Evolutionary conservation across 2,888 invertebrate genomes (phyloP).

Genomic region (Tholera decimalis): DNA sequence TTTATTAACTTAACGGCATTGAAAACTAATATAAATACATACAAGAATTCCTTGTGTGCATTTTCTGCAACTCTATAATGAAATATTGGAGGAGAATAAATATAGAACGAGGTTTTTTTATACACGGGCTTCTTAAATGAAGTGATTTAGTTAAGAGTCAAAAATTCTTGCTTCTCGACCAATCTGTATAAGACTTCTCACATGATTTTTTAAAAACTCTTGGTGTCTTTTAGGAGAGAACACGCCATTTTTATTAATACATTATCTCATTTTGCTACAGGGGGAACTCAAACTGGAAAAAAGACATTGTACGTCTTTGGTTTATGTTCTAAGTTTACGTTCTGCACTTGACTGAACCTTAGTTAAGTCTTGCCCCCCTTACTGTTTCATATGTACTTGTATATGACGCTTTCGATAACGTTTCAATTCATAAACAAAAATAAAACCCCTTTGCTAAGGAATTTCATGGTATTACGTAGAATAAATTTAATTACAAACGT

Average conservation of each 20-base stretch:
- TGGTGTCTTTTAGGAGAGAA: background rate
- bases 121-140: background rate
- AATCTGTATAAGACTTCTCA: too few relatives aligned
- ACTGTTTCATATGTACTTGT: background rate
- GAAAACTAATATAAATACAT: constrained; percentile 1
- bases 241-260: background rate
- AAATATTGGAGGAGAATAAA: constrained; percentile 1
- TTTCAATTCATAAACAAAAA: constrained; percentile 12
- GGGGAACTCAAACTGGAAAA: background rate
- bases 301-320: background rate
- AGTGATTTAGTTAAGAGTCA: too few relatives aligned
- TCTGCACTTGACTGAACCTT: background rate
- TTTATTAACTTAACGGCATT: too few relatives aligned
- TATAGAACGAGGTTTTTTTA: constrained; percentile 11
- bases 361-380: background rate
- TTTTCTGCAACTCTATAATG: constrained; percentile 13
- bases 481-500: background rate
- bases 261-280: background rate
- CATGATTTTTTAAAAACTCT: too few relatives aligned
- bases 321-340: too few relatives aligned
- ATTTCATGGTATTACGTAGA: background rate
- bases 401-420: background rate
- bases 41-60: constrained; percentile 8
- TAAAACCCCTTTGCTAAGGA: background rate
- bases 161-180: too few relatives aligned